These are phyloP conservation scores for Melanotaenia maccullochi DNA, from an alignment of 2,797 vertebrate genomes.

Conservation along the genomic window DNA sequence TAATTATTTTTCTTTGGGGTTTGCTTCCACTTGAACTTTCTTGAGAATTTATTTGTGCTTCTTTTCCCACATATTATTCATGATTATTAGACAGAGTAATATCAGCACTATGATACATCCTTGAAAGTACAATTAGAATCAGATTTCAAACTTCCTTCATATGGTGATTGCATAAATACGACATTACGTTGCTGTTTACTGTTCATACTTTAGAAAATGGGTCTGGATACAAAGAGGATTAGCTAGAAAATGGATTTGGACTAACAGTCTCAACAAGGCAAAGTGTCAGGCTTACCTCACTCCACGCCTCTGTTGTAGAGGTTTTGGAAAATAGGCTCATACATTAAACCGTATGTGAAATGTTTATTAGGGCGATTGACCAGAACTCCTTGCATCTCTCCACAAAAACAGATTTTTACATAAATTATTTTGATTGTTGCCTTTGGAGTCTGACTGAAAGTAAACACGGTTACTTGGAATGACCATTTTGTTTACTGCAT, in stretches of 20 bases:
- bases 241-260: not conserved
- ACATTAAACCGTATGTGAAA: not conserved
- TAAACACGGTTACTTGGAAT: not conserved
- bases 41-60: not conserved
- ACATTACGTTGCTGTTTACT: not conserved
- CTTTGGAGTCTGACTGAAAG: not conserved
- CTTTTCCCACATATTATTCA: not conserved
- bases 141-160: not conserved
- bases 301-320: not conserved
- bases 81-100: not conserved
- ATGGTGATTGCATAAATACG: not conserved
- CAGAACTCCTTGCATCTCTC: not conserved
- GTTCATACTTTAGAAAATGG: not conserved
- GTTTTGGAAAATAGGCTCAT: not conserved
- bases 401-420: not conserved
- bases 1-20: not conserved
- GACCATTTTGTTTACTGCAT: not conserved
- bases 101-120: not conserved
- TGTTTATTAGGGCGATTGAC: not conserved
- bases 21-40: not conserved
- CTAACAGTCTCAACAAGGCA: not conserved
- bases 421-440: slow-evolving; percentile 3
- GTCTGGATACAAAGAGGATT: not conserved
- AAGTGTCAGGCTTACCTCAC: not conserved
- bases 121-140: not conserved